Percentiles rank a stretch among this genome's conserved stretches.
Conservation (phyloP, 2,113 vertebrate species). For the Heterocephalus glaber region DNA sequence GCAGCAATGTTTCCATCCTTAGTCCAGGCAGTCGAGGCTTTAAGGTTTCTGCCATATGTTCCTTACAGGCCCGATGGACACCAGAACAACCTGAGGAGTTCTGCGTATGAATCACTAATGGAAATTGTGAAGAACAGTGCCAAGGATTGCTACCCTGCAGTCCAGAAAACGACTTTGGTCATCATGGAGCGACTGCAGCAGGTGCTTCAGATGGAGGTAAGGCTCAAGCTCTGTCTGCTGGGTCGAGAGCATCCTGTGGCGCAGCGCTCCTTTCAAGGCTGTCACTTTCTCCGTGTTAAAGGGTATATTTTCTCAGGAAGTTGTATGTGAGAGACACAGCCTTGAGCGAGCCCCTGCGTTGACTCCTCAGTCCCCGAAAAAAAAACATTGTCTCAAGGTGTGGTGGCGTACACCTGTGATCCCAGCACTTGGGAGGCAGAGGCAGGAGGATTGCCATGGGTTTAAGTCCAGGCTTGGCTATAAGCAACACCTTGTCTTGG, state of each 20-base stretch:
- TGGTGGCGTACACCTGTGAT: background rate
- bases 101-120: slow-evolving; percentile 98
- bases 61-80: slow-evolving; percentile 94
- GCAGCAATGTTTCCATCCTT: background rate
- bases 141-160: slow-evolving; percentile 98
- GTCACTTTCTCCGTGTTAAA: background rate
- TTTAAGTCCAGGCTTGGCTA: background rate
- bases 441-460: background rate
- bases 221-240: rapidly evolving
- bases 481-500: background rate
- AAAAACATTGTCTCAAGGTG: background rate
- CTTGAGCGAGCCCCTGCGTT: background rate
- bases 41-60: slow-evolving; percentile 4
- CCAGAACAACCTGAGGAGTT: slow-evolving; percentile 98
- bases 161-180: slow-evolving; percentile 98
- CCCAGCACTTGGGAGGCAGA: background rate
- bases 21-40: background rate
- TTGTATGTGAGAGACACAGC: background rate
- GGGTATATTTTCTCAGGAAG: background rate
- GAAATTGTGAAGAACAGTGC: slow-evolving; percentile 99
- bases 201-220: slow-evolving; percentile 99
- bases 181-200: slow-evolving; percentile 99
- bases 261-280: background rate
- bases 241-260: background rate
- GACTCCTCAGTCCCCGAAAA: background rate